Percentiles rank a stretch among this genome's conserved stretches.
phyloP scores from a whole-genome alignment of 2,797 vertebrate genomes.

The Chromis chromis region DNA sequence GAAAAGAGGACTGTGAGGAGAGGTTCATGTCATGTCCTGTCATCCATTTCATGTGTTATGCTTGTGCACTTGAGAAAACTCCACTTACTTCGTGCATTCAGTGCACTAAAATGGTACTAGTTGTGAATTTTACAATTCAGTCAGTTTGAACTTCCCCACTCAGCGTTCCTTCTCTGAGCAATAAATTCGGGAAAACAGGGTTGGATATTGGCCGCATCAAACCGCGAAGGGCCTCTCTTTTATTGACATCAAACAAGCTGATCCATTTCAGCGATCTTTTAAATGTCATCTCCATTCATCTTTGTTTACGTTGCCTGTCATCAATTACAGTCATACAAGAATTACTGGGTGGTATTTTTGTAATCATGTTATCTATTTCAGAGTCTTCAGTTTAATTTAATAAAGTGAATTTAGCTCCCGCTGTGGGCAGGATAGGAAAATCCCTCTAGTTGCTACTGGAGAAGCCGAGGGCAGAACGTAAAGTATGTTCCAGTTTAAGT shows the following conservation, averaged over 20 bases:
- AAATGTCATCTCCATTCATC: slow-evolving; percentile 74
- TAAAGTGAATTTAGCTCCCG: slow-evolving; percentile 44
- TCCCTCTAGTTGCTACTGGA: slow-evolving; percentile 13
- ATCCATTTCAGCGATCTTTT: slow-evolving; percentile 48
- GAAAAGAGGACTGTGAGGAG: slow-evolving; percentile 48
- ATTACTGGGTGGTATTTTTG: slow-evolving; percentile 57
- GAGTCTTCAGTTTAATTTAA: slow-evolving; percentile 55
- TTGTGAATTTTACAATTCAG: slow-evolving; percentile 36
- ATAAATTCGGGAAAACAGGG: slow-evolving; percentile 3
- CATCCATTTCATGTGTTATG: slow-evolving; percentile 56
- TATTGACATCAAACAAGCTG: slow-evolving; percentile 40
- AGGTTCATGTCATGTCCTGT: slow-evolving; percentile 49
- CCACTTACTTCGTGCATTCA: slow-evolving; percentile 37
- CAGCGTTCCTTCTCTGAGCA: slow-evolving; percentile 7
- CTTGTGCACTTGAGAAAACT: slow-evolving; percentile 48
- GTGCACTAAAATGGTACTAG: slow-evolving; percentile 6
- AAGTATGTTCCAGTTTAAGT: slow-evolving; percentile 12
- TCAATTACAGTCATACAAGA: slow-evolving; percentile 55
- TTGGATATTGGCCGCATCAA: slow-evolving; percentile 21
- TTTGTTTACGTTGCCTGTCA: slow-evolving; percentile 45
- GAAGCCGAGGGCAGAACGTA: slow-evolving; percentile 9
- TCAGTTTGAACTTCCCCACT: background rate
- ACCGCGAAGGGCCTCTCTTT: slow-evolving; percentile 23
- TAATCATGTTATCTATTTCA: slow-evolving; percentile 63
- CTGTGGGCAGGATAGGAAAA: slow-evolving; percentile 19